Base-by-base conservation (phyloP, 2,797 vertebrate genomes). In the Mallotus villosus region DNA sequence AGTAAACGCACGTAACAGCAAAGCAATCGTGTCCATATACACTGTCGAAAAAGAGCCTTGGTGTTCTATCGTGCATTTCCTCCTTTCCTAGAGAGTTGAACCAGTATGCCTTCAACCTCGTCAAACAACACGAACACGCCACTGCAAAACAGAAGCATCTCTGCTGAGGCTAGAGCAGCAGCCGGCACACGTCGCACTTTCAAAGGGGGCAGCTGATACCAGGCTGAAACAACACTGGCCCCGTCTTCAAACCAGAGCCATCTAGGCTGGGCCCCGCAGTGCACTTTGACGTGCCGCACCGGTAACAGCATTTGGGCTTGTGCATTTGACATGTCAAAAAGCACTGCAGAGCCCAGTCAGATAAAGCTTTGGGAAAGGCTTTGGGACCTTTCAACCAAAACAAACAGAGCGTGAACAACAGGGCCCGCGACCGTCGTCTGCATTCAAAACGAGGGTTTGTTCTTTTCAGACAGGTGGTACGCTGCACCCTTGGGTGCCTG, bases 121-220 rank as follows among this genome's bases (percentile, higher is more conserved):
- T 21, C 64, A 75, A 19, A 72, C 71, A 58, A 68, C 53, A 72
- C 72, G 49, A 58, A 68, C 53, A 72, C 72, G 49, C 76, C 76
- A 75, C 60, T 19, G 71, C 72, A 81, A 68, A 83, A 25, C 27
- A 58, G 68, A 55, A 60, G 66, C 58, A 74, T 9, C 2, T 74
- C 64, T 78, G 71, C 62, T 61, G 66, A 63, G 17, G 16, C 63
- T 34, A 65, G 68, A 57, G 65, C 68, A 73, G 71, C n/a, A 63
- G 57, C 17, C 46, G 70, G 75, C 74, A 41, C 46, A 46, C 16
- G 29, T 66, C 82, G 75, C 14, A 71, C 61, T 41, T 77, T 74
- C 67, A 74, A 63, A 81, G 84, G 79, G 79, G 80, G 83, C 79
- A 89, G 85, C 82, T 85, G 77, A 82, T 67, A 74, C 68, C 63